Conservation (phyloP, 1,140 invertebrate genomes). For the Listronotus oregonensis region DNA sequence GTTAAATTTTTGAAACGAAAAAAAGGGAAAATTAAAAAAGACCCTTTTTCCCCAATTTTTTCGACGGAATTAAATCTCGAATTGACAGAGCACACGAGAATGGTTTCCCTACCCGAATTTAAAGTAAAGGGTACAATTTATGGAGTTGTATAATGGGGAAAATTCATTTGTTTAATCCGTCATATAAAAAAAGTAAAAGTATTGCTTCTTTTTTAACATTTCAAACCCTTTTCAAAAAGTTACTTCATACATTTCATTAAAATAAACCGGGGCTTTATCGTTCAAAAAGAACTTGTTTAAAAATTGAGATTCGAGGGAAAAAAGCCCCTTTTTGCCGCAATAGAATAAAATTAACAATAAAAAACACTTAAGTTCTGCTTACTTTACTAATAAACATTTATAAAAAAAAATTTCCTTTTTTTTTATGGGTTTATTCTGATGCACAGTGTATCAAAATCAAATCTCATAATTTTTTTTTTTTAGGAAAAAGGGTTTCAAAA, state of each 20-base stretch:
- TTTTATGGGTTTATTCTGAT: too few species aligned
- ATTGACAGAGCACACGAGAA: constrained; percentile 65
- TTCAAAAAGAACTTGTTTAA: too few species aligned
- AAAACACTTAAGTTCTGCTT: too few species aligned
- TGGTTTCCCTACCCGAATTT: constrained; percentile 71
- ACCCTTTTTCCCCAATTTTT: constrained; percentile 90
- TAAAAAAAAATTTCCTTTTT: too few species aligned
- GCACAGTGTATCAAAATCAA: too few species aligned
- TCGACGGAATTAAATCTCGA: constrained; percentile 77
- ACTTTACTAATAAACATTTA: too few species aligned
- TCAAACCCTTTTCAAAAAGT: constrained; percentile 11
- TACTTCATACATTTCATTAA: too few species aligned
- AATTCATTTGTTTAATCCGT: constrained; percentile 87
- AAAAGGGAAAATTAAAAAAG: constrained; percentile 90
- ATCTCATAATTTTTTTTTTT: too few species aligned
- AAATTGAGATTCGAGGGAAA: too few species aligned
- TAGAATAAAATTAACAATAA: too few species aligned
- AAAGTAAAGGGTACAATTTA: constrained; percentile 86
- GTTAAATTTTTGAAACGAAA: constrained; percentile 72
- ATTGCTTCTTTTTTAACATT: neutral
- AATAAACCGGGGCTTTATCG: too few species aligned
- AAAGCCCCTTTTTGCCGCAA: too few species aligned
- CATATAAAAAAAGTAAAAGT: constrained; percentile 63
- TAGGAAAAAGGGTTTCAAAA: constrained; percentile 72
- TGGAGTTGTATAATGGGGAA: constrained; percentile 96